phyloP scores from a whole-genome alignment of 2,797 vertebrate genomes.

The Phrynocephalus guinanensis region DNA sequence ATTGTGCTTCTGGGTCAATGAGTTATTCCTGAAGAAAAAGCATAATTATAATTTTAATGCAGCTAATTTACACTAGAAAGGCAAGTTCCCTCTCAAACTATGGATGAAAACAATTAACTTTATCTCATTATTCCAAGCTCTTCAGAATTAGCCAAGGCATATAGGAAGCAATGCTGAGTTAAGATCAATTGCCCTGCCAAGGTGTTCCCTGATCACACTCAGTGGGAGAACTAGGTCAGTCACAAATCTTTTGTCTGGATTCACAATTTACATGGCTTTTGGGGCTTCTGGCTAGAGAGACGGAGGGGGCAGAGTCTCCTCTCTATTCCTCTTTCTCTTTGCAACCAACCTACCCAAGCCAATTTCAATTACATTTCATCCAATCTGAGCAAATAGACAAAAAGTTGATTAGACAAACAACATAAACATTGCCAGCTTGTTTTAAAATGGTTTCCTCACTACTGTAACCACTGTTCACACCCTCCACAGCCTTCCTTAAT shows the following conservation, averaged over 20 bases:
- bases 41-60: conserved; percentile 67
- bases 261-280: neutral
- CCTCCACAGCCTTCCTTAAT: conserved; percentile 49
- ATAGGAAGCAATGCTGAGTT: neutral
- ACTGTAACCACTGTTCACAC: neutral
- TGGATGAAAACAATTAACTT: conserved; percentile 56
- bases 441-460: conserved; percentile 48
- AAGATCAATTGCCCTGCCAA: conserved; percentile 48
- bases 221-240: conserved; percentile 20
- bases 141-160: conserved; percentile 38
- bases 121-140: conserved; percentile 52
- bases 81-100: neutral
- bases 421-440: conserved; percentile 54
- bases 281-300: neutral
- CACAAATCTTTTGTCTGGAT: neutral
- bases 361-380: conserved; percentile 25
- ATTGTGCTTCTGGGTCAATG: conserved; percentile 56
- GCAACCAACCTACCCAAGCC: neutral
- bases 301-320: too few species aligned
- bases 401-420: conserved; percentile 43
- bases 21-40: conserved; percentile 63
- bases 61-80: neutral
- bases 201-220: conserved; percentile 12
- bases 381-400: conserved; percentile 23
- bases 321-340: too few species aligned